Evolutionary conservation across 2,797 vertebrate species (phyloP).

Genomic region (Pelochelys cantorii): DNA sequence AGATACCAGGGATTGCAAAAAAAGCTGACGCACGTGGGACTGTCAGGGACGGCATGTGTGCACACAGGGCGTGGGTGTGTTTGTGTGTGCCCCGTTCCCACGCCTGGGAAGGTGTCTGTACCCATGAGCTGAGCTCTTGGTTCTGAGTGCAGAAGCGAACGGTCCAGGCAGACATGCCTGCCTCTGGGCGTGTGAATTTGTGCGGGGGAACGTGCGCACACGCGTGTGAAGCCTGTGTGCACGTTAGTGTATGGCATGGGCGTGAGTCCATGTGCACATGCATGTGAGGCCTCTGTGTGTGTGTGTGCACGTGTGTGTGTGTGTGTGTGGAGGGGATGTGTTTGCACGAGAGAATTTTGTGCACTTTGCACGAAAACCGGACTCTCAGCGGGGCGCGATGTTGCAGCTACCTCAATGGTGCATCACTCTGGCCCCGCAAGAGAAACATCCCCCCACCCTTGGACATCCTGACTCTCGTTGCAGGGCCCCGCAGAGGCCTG

Average conservation of each 20-base stretch:
- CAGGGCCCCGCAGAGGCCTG: not conserved
- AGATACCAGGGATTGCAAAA: not conserved
- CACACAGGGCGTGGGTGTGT: not conserved
- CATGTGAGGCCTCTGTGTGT: too few relatives aligned
- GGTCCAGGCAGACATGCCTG: fast-evolving
- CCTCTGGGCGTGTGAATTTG: not conserved
- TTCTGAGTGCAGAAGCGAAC: not conserved
- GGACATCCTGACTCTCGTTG: not conserved
- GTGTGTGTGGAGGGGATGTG: too few relatives aligned
- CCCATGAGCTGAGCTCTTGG: not conserved
- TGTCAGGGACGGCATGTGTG: not conserved
- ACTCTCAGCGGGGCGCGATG: not conserved
- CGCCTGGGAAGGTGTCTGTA: too few relatives aligned
- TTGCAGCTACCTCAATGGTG: not conserved
- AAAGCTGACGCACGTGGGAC: not conserved
- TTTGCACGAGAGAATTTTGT: too few relatives aligned
- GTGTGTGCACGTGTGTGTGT: too few relatives aligned
- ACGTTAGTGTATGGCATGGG: too few relatives aligned
- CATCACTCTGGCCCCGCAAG: not conserved
- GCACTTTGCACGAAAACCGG: not conserved
- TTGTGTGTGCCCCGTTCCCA: not conserved
- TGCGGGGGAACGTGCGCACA: too few relatives aligned
- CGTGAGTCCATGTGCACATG: too few relatives aligned
- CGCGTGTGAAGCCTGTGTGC: too few relatives aligned
- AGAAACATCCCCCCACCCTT: too few relatives aligned